A percentile compares a stretch with the other conserved stretches of the same genome.
Evolutionary conservation across 2,888 invertebrate species (phyloP).

Genomic region (Phasia obesa): DNA sequence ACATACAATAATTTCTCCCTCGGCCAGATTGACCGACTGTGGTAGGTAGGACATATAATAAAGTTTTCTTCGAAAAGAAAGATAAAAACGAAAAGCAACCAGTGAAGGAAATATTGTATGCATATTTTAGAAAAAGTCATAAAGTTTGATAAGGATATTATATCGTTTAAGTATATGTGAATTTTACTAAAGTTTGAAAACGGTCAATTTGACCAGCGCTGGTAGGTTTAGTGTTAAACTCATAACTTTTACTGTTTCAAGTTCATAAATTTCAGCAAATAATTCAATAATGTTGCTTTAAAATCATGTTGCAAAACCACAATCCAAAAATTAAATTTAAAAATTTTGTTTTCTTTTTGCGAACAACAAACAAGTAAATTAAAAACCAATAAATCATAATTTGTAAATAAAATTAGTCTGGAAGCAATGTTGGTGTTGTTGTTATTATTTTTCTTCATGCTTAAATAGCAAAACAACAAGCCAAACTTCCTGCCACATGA

Average conservation of each 20-base stretch:
- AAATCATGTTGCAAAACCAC: not conserved
- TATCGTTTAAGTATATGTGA: too few species aligned
- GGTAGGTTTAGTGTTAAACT: too few species aligned
- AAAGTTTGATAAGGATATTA: too few species aligned
- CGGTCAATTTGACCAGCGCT: too few species aligned
- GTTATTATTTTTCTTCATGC: not conserved
- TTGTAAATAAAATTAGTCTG: slow-evolving; percentile 73
- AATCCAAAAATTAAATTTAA: not conserved
- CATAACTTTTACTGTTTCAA: not conserved
- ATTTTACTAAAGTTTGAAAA: too few species aligned
- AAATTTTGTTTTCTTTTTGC: slow-evolving; percentile 50
- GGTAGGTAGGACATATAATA: too few species aligned
- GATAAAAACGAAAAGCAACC: too few species aligned
- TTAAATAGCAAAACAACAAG: slow-evolving; percentile 22
- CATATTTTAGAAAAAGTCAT: too few species aligned
- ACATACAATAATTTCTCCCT: too few species aligned
- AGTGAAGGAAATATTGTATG: too few species aligned
- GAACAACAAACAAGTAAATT: slow-evolving; percentile 78
- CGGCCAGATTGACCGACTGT: too few species aligned
- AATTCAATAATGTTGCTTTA: slow-evolving; percentile 7
- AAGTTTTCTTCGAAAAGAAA: too few species aligned
- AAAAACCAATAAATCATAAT: slow-evolving; percentile 80
- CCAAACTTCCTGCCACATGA: slow-evolving; percentile 28
- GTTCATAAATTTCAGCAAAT: not conserved
- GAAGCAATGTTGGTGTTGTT: slow-evolving; percentile 12